These are phyloP conservation scores for Malurus cyaneus DNA, from an alignment of 2,113 vertebrate species.

Conservation along the genomic window DNA sequence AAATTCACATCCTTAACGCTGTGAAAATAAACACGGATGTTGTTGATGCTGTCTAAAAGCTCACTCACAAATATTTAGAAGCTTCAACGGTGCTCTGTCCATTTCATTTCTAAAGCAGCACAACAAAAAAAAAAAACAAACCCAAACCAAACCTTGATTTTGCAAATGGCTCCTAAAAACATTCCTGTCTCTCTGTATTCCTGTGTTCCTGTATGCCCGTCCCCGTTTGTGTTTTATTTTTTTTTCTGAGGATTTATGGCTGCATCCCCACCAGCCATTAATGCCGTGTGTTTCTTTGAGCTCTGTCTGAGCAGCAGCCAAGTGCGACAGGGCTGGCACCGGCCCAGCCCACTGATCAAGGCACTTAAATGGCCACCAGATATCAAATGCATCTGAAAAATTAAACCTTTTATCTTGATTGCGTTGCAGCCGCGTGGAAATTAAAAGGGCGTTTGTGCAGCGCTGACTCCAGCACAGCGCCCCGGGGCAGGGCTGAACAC, in stretches of 20 bases:
- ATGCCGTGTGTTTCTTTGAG: fast-evolving
- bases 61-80: neutral
- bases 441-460: neutral
- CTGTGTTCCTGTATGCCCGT: fast-evolving
- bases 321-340: neutral
- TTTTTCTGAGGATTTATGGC: neutral
- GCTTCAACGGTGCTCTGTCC: neutral
- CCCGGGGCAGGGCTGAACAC: neutral
- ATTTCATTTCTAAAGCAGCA: neutral
- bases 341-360: neutral
- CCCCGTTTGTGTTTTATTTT: neutral
- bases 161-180: neutral
- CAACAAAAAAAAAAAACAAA: neutral
- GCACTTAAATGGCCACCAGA: neutral
- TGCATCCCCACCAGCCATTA: neutral
- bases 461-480: neutral
- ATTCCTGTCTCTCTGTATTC: neutral
- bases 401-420: conserved; percentile 2
- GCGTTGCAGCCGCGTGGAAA: neutral
- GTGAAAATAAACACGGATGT: fast-evolving
- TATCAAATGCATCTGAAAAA: neutral
- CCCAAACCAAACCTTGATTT: neutral
- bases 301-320: neutral
- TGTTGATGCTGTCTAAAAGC: neutral
- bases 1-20: neutral